Conservation (phyloP, 2,797 vertebrate genomes). For the Moxostoma hubbsi region DNA sequence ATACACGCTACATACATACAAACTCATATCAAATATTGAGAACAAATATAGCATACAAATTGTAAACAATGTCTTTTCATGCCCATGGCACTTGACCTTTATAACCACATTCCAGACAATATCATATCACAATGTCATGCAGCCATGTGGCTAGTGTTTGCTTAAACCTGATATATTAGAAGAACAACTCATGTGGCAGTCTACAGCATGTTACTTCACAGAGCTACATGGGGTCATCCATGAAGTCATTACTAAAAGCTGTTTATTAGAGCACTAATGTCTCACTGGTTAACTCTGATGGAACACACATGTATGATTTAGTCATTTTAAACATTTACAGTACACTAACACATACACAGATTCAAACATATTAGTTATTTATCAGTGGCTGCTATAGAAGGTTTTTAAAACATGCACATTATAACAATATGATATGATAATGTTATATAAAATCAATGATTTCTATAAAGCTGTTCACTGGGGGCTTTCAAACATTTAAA, state of each 20-base stretch:
- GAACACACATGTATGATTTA: constrained; percentile 6
- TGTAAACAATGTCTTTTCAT: no score
- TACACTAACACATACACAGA: not conserved
- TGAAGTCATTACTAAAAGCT: constrained; percentile 71
- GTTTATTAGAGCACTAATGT: constrained; percentile 66
- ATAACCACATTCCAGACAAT: not conserved
- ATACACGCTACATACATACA: no score
- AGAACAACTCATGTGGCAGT: not conserved
- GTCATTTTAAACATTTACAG: not conserved
- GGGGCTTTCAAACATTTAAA: no score
- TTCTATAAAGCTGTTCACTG: no score
- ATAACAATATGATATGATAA: not conserved
- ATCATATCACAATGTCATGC: not conserved
- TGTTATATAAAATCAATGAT: not conserved
- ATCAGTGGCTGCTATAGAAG: not conserved
- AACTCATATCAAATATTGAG: no score
- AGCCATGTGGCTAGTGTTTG: constrained; percentile 10
- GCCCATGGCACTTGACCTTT: not conserved
- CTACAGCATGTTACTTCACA: constrained; percentile 10
- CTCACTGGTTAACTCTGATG: constrained; percentile 36
- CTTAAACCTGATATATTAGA: constrained; percentile 13
- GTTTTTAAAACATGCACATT: not conserved
- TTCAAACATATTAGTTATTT: not conserved
- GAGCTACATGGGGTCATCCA: constrained; percentile 63
- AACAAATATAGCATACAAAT: no score